These are phyloP conservation scores for Notamacropus eugenii DNA, from an alignment of 2,797 vertebrate species.

Conservation along the genomic window DNA sequence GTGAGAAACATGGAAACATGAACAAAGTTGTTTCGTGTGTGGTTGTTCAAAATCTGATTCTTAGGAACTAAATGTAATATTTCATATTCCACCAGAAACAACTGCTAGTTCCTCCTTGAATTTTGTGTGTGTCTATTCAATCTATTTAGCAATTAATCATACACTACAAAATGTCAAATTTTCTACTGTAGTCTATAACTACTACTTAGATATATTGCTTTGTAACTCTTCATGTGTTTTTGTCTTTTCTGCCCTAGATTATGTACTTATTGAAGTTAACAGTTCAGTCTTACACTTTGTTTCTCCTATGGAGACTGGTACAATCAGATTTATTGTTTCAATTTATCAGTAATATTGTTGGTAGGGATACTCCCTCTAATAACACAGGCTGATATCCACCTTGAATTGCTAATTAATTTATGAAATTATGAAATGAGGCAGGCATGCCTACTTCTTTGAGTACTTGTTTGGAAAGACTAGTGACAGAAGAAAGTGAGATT, in stretches of 20 bases:
- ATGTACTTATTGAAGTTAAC: not conserved
- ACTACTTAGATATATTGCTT: not conserved
- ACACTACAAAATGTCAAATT: not conserved
- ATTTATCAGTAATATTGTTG: not conserved
- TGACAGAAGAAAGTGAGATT: not conserved
- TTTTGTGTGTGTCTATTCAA: not conserved
- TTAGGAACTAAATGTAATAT: not conserved
- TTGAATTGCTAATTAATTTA: not conserved
- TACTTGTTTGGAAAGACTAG: not conserved
- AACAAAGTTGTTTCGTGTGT: not conserved
- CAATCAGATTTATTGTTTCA: not conserved
- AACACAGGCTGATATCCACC: not conserved
- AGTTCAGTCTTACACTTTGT: not conserved
- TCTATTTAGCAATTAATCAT: not conserved
- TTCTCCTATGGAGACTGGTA: not conserved
- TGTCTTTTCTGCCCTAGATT: not conserved
- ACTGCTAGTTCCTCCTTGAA: not conserved
- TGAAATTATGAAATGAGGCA: not conserved
- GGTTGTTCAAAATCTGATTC: not conserved
- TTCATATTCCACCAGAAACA: not conserved
- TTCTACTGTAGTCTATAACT: slow-evolving; percentile 13
- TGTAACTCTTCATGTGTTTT: not conserved
- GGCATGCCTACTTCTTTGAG: not conserved
- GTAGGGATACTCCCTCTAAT: not conserved
- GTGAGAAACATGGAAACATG: not conserved